phyloP scores from a whole-genome alignment of 1,140 invertebrate genomes.

The Arion vulgaris region DNA sequence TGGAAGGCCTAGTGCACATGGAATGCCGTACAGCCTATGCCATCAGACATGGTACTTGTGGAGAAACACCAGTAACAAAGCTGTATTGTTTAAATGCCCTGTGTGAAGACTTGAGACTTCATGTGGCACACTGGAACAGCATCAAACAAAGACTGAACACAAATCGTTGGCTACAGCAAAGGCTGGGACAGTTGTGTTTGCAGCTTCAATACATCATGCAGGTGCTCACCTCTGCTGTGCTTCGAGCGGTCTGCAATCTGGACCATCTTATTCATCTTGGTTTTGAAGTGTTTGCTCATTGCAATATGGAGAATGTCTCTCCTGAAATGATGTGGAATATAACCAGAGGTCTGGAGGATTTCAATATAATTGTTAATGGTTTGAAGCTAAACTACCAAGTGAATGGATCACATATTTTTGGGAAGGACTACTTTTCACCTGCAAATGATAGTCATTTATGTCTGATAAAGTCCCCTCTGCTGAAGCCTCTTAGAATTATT shows the following conservation, averaged over 20 bases:
- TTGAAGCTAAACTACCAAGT: constrained; percentile 43
- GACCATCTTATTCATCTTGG: constrained; percentile 68
- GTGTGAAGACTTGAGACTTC: constrained; percentile 69
- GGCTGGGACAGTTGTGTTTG: constrained; percentile 56
- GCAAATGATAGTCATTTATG: constrained; percentile 33
- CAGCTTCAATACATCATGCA: constrained; percentile 60
- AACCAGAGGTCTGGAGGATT: constrained; percentile 69
- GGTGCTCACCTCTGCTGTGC: constrained; percentile 52
- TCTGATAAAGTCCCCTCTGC: constrained; percentile 52
- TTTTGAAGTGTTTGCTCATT: constrained; percentile 70
- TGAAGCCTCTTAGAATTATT: constrained; percentile 58
- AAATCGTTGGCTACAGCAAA: constrained; percentile 61
- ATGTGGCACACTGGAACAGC: constrained; percentile 69
- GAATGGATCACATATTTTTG: constrained; percentile 30
- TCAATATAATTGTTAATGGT: constrained; percentile 64
- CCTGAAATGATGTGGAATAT: constrained; percentile 70
- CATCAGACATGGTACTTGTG: constrained; percentile 60
- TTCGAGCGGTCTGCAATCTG: constrained; percentile 66
- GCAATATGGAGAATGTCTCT: constrained; percentile 59
- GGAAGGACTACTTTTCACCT: constrained; percentile 26
- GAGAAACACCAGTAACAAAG: constrained; percentile 62
- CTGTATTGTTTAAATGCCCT: constrained; percentile 67
- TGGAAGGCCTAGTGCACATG: constrained; percentile 60
- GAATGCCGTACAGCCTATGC: constrained; percentile 65
- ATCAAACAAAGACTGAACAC: constrained; percentile 68